Evolutionary conservation across 2,797 vertebrate genomes (phyloP).

Genomic region (Prunella strophiata): DNA sequence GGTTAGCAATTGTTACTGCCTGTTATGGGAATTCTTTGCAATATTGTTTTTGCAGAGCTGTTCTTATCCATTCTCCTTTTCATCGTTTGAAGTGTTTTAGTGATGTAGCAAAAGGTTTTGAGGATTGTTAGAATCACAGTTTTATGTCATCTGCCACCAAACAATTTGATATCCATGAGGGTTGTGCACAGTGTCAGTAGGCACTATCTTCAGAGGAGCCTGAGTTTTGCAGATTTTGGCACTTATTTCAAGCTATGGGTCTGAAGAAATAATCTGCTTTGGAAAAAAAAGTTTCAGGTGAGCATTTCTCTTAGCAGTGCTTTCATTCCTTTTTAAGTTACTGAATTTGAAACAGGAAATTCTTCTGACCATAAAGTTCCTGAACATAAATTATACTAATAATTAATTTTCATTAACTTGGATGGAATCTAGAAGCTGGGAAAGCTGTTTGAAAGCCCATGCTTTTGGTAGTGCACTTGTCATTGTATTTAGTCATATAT

Average conservation of each 20-base stretch:
- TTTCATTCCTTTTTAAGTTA: background rate
- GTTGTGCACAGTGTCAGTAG: background rate
- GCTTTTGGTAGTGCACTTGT: background rate
- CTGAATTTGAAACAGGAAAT: background rate
- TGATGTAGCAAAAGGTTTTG: background rate
- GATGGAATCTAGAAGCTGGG: background rate
- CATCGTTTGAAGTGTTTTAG: background rate
- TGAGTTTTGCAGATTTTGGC: background rate
- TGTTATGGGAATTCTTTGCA: background rate
- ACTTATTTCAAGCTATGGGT: background rate
- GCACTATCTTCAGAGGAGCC: background rate
- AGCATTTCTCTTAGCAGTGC: background rate
- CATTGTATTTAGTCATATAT: background rate
- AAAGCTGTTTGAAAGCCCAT: background rate
- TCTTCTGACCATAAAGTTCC: background rate
- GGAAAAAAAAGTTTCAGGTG: conserved; percentile 8
- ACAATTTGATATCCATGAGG: background rate
- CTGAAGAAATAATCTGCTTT: background rate
- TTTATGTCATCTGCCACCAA: background rate
- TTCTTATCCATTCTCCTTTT: background rate
- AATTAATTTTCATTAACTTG: background rate
- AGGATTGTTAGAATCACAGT: background rate
- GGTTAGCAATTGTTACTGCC: background rate
- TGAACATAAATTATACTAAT: background rate
- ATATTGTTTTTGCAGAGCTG: background rate